These are phyloP conservation scores for Channa argus DNA, from an alignment of 2,113 vertebrate species.

Conservation along the genomic window DNA sequence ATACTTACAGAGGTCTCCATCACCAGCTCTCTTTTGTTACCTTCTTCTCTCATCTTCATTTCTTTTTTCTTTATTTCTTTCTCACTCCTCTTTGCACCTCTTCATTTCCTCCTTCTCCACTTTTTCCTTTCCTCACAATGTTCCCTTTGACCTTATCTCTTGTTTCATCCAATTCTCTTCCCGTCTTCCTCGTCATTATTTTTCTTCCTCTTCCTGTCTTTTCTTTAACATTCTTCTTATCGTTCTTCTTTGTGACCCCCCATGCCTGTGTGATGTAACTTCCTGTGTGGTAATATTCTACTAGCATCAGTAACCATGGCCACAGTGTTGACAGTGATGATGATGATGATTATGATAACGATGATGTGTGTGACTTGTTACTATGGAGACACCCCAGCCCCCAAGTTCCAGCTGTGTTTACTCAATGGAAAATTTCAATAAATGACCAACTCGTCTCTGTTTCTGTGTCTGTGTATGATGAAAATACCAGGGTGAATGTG, in stretches of 20 bases:
- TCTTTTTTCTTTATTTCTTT: background rate
- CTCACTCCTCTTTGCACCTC: too few relatives aligned
- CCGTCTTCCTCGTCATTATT: background rate
- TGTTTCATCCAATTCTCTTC: background rate
- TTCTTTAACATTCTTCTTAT: background rate
- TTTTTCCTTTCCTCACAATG: background rate
- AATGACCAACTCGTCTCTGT: constrained; percentile 47
- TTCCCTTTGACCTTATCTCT: background rate
- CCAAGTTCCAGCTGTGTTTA: constrained; percentile 44
- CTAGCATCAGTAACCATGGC: constrained; percentile 67
- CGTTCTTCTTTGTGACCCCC: constrained; percentile 17
- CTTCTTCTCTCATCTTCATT: background rate
- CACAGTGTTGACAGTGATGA: constrained; percentile 61
- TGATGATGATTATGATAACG: constrained; percentile 57
- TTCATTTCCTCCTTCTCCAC: too few relatives aligned
- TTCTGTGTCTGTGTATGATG: background rate
- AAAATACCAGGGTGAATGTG: too few relatives aligned
- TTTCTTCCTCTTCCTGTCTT: background rate
- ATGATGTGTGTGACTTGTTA: constrained; percentile 66
- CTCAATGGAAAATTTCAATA: constrained; percentile 76
- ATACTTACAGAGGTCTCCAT: background rate
- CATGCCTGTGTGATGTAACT: constrained; percentile 64
- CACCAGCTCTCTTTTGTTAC: background rate
- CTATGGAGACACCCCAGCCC: constrained; percentile 56
- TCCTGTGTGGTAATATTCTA: constrained; percentile 61